Evolutionary conservation across 2,113 vertebrate species (phyloP).

Genomic region (Colius striatus): DNA sequence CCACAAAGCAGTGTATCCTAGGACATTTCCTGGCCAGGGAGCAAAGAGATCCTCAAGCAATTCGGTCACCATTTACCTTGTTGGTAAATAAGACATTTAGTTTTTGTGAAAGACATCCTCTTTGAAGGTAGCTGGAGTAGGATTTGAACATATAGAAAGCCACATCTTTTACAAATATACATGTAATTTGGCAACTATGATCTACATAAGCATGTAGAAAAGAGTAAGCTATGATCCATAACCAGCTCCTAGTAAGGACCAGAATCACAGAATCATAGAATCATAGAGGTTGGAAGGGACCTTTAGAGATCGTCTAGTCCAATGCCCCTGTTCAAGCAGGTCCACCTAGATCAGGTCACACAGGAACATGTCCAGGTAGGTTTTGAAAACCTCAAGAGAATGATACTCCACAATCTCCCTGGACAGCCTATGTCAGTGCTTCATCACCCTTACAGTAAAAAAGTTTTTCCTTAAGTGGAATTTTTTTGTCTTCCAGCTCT

Average conservation of each 20-base stretch:
- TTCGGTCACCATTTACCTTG: background rate
- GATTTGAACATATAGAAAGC: background rate
- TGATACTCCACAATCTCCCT: too few relatives aligned
- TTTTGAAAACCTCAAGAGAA: too few relatives aligned
- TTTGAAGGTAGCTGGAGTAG: background rate
- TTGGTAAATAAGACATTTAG: background rate
- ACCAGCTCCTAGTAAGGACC: background rate
- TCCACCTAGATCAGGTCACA: too few relatives aligned
- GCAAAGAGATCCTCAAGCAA: background rate
- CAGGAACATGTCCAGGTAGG: too few relatives aligned
- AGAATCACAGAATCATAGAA: too few relatives aligned
- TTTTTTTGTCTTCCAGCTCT: too few relatives aligned
- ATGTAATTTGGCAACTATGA: background rate
- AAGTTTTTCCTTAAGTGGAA: too few relatives aligned
- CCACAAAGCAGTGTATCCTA: background rate
- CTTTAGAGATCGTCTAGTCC: too few relatives aligned
- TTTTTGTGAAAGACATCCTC: background rate
- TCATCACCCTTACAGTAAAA: too few relatives aligned
- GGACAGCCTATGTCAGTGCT: too few relatives aligned
- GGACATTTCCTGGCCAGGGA: background rate
- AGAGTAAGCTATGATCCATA: background rate
- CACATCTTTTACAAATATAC: background rate
- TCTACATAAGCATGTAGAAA: background rate
- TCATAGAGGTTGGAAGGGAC: too few relatives aligned
- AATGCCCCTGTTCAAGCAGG: too few relatives aligned